A percentile compares a stretch with the other conserved stretches of the same genome.
phyloP scores from a whole-genome alignment of 2,797 vertebrate genomes.

The Pseudochromis fuscus region DNA sequence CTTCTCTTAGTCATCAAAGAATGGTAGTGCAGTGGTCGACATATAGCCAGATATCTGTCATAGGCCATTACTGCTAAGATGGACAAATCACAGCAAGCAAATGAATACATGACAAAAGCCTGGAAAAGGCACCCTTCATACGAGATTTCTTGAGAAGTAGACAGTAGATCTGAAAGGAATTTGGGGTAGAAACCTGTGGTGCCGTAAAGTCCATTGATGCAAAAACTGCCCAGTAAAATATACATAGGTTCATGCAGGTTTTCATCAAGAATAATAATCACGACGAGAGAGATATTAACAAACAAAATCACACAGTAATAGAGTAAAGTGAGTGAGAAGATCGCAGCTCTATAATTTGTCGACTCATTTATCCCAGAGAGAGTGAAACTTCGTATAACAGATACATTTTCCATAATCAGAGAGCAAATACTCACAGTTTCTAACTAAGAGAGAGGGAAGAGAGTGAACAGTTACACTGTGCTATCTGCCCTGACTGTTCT shows the following conservation, averaged over 20 bases:
- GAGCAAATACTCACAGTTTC: too few species aligned
- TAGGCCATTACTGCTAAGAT: conserved; percentile 70
- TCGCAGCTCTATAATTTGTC: conserved; percentile 28
- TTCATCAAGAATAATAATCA: conserved; percentile 50
- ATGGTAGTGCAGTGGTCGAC: conserved; percentile 62
- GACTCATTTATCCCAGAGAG: conserved; percentile 68
- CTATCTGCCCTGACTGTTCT: too few species aligned
- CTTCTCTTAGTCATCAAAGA: conserved; percentile 53
- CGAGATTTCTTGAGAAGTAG: conserved; percentile 40
- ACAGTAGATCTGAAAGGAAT: conserved; percentile 57
- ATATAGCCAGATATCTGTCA: conserved; percentile 74
- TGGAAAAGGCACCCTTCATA: conserved; percentile 61
- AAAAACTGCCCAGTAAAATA: conserved; percentile 63
- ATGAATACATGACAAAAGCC: conserved; percentile 64
- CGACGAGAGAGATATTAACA: conserved; percentile 41
- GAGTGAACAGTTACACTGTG: too few species aligned
- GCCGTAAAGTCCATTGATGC: conserved; percentile 61
- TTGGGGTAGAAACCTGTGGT: conserved; percentile 68
- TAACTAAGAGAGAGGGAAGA: too few species aligned
- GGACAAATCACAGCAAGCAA: conserved; percentile 48
- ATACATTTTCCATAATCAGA: conserved; percentile 58
- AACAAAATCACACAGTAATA: conserved; percentile 55
- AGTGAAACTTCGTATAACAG: conserved; percentile 48
- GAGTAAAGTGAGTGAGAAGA: conserved; percentile 54
- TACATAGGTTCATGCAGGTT: conserved; percentile 74